Base-by-base conservation (phyloP, 2,113 vertebrate genomes). In the Hylia prasina region DNA sequence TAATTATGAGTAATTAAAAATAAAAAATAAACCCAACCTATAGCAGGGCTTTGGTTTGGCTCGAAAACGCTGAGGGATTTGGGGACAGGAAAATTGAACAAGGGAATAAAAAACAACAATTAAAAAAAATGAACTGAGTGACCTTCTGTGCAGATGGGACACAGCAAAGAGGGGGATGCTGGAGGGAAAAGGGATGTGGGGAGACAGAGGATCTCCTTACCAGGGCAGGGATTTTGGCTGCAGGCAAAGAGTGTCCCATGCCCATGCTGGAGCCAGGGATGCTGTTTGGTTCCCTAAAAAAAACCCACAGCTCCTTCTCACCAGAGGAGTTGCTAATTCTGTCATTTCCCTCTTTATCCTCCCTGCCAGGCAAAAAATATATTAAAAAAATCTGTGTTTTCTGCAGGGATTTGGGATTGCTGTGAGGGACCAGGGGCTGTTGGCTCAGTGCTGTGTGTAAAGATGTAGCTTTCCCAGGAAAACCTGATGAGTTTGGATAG, bases 1-100 rank as follows among this genome's bases (percentile, higher is more conserved):
- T 95, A 94, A 96, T 96, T 94, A 87, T 37, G 69, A 94, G 78
- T 72, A 95, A 96, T 95, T 96, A 82, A 82, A 71, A 77, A 75
- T 65, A 44, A 48, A 69, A 23, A 83, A 68, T 33, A 4, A 33
- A 56, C 64, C 33, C 50, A 11, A 19, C 50, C 42, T 69, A 33
- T 51, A 54, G 2, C 23, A 14, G 73, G 8, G 45, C 13, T 93
- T 82, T 91, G 69, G 45, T 79, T 96, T 96, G 84, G 77, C 84
- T 93, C 61, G 2, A 47, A 94, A 89, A 50, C 6, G 66, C 58
- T 57, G 81, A 84, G 81, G 87, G 87, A 39, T 61, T 22, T 95
- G 50, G 84, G 84, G 87, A 85, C 44, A 56, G 92, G 77, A 81
- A 95, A 93, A 61, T 24, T 1, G 15, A 90, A 89, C 13, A 37